Base-by-base conservation (phyloP, 92 coral and sea anemone genomes). In the Hydrozoanthus gracilis region DNA sequence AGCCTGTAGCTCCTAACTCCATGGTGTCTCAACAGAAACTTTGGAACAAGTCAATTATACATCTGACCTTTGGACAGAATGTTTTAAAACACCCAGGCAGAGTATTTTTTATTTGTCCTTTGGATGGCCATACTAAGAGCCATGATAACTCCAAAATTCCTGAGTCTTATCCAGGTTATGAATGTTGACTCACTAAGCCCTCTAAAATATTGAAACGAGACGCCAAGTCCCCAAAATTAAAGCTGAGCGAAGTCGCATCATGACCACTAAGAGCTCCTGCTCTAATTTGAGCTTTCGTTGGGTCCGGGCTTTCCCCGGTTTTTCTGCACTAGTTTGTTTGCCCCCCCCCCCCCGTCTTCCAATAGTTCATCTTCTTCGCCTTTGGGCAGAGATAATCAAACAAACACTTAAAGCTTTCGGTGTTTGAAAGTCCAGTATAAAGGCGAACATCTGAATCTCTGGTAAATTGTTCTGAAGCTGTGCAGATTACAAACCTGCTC, bases 311-410 rank as follows among this genome's bases (percentile, higher is more conserved):
- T 77, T 54, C 12, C 68, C 82, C 82, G 79, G 51, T 84, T 84
- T 84, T 84, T 84, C 80, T 64, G 64, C 77, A 13, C 65, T 51
- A 66, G 64, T 61, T 77, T 87, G 90, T 47, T 70, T 76, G 7
- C 67, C 61, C 44, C 90, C 90, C 73, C 68, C 79, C 86, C 86
- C 67, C 47, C 44, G 86, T 86, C 73, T 77, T 87, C 86, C 86
- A 87, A 71, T 69, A 87, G 61, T 87, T 77, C 90, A 87, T 87
- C 52, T 69, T 87, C 68, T 65, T 78, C 18, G 86, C 89, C 78
- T 77, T 78, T 48, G 90, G 90, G 79, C 50, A 50, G 47, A 80
- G 47, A 48, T 79, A 69, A 54, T 87, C 80, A 87, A 70, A 80
- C 56, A 87, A 60, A 71, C n/a, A 71, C 48, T 73, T 79, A 62